These are phyloP conservation scores for Craterocephalus amniculus DNA, from an alignment of 2,797 vertebrate genomes.

Conservation along the genomic window DNA sequence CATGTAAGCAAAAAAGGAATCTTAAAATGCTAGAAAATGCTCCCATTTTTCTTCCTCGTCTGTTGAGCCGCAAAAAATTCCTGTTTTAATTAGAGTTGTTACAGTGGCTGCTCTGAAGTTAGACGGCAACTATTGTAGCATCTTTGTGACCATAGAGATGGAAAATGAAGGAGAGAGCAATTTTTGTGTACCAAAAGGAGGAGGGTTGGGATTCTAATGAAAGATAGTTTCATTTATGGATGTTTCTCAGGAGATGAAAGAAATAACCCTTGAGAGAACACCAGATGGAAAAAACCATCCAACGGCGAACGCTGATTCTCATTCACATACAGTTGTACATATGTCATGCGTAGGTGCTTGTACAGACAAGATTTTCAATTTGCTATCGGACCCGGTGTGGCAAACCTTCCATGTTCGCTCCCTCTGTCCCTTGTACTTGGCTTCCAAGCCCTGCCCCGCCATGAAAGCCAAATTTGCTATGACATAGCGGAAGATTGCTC, in stretches of 20 bases:
- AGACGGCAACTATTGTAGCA: constrained; percentile 34
- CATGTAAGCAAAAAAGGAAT: constrained; percentile 35
- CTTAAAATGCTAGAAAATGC: constrained; percentile 47
- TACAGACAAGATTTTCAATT: constrained; percentile 64
- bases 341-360: constrained; percentile 27
- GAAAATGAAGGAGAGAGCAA: constrained; percentile 22
- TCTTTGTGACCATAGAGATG: constrained; percentile 21
- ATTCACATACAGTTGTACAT: constrained; percentile 36
- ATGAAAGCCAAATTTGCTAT: constrained; percentile 72
- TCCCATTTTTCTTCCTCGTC: constrained; percentile 35
- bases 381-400: constrained; percentile 55
- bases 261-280: constrained; percentile 51
- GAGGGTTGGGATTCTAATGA: constrained; percentile 32
- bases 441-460: constrained; percentile 51
- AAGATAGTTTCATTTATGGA: constrained; percentile 55
- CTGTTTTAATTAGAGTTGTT: constrained; percentile 58
- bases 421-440: constrained; percentile 60
- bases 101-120: constrained; percentile 20
- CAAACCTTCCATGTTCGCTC: constrained; percentile 47
- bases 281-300: constrained; percentile 63
- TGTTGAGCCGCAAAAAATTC: constrained; percentile 34
- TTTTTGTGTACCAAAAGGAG: constrained; percentile 19
- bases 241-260: constrained; percentile 63
- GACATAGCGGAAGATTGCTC: constrained; percentile 75
- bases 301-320: constrained; percentile 41